These are phyloP conservation scores for Sinhomidia bicolor DNA, from an alignment of 2,888 invertebrate species.

Conservation along the genomic window DNA sequence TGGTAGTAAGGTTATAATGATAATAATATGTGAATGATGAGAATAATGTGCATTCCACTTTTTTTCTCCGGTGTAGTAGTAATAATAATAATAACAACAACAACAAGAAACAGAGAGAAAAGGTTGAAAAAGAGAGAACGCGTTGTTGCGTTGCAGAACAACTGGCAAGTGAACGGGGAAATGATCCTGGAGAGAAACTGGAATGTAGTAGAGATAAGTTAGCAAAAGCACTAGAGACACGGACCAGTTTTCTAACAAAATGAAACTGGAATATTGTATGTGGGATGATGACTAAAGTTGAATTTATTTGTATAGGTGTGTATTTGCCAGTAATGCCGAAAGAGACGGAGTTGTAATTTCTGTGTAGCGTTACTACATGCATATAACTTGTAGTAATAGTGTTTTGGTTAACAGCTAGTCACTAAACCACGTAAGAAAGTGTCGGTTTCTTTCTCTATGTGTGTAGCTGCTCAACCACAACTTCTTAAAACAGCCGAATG, in stretches of 20 bases:
- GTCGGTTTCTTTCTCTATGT: constrained; percentile 50
- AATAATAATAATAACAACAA: too few species aligned
- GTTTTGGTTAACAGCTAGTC: constrained; percentile 41
- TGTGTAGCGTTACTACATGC: background rate
- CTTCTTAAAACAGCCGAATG: background rate
- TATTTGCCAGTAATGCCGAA: constrained; percentile 34
- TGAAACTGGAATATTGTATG: background rate
- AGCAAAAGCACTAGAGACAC: background rate
- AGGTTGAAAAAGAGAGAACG: background rate
- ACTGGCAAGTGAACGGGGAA: background rate
- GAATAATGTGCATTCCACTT: constrained; percentile 31
- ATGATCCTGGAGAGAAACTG: constrained; percentile 57
- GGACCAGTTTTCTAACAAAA: constrained; percentile 6
- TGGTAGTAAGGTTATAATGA: too few species aligned
- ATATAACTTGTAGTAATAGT: constrained; percentile 2
- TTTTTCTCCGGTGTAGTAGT: background rate
- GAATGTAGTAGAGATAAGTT: constrained; percentile 37
- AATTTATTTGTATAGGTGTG: constrained; percentile 37
- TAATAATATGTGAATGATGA: constrained; percentile 23
- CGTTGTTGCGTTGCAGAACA: background rate
- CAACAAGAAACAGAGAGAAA: background rate
- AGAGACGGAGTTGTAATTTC: constrained; percentile 28
- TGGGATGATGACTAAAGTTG: background rate
- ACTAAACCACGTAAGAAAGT: constrained; percentile 35
- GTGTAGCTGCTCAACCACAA: background rate